These are phyloP conservation scores for Porites lutea DNA, from an alignment of 64 coral and sea anemone species.

Conservation along the genomic window DNA sequence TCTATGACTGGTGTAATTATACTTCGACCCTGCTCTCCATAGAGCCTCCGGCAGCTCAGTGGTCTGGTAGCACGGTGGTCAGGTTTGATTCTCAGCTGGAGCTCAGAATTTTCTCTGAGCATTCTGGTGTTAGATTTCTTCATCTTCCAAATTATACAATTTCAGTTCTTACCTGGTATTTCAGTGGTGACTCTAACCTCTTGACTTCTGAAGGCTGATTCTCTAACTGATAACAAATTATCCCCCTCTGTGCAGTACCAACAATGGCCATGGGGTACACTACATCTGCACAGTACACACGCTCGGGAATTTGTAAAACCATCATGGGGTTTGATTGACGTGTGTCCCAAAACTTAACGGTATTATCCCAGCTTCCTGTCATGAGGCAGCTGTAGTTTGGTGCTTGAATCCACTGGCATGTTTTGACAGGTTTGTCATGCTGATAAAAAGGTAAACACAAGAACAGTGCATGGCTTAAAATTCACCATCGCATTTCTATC, in stretches of 20 bases:
- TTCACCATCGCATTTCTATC: too few relatives aligned
- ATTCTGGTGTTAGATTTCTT: too few relatives aligned
- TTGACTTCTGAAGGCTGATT: conserved; percentile 94
- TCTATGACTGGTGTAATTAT: too few relatives aligned
- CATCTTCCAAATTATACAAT: too few relatives aligned
- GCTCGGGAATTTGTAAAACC: conserved; percentile 82
- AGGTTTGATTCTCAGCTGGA: too few relatives aligned
- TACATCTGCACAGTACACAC: conserved; percentile 97
- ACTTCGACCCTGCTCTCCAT: too few relatives aligned
- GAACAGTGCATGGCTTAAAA: too few relatives aligned
- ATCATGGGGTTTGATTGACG: conserved; percentile 84
- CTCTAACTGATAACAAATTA: conserved; percentile 97
- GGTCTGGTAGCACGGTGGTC: too few relatives aligned
- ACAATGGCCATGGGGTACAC: conserved; percentile 99
- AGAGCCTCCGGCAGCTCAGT: too few relatives aligned
- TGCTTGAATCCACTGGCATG: conserved; percentile 92
- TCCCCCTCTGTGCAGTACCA: conserved; percentile 95
- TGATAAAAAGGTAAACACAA: conserved; percentile 30
- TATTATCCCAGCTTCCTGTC: conserved; percentile 99
- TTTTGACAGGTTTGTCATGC: conserved; percentile 92
- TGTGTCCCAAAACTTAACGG: conserved; percentile 97
- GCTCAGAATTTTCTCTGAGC: too few relatives aligned
- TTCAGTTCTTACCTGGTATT: conserved; percentile 85
- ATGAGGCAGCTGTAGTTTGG: conserved; percentile 94
- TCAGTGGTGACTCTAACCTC: conserved; percentile 96